A percentile compares a stretch with the other conserved stretches of the same genome.
Evolutionary conservation across 2,113 vertebrate genomes (phyloP).

Genomic region (Poicephalus gulielmi): DNA sequence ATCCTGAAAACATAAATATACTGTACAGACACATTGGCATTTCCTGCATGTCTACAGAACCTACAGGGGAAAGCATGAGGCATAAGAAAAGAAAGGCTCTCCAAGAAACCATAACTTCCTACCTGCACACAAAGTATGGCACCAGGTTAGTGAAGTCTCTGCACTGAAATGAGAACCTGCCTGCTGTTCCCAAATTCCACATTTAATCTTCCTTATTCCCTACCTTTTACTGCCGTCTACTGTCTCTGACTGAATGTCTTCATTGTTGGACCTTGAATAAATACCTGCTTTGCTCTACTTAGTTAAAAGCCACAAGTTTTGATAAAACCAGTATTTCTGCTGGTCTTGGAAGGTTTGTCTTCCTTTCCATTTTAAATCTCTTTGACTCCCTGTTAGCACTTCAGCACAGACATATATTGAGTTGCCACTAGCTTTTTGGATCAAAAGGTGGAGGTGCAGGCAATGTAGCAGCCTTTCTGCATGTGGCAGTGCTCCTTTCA

Average conservation of each 20-base stretch:
- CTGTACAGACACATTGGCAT: accelerated
- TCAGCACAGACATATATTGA: neutral
- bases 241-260: neutral
- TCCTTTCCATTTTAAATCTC: neutral
- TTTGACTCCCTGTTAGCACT: neutral
- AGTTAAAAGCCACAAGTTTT: neutral
- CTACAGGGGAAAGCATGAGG: neutral
- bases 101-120: neutral
- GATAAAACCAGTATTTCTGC: neutral
- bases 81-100: neutral
- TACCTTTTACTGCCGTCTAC: conserved; percentile 2
- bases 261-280: accelerated
- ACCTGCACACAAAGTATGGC: neutral
- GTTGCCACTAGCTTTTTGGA: neutral
- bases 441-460: neutral
- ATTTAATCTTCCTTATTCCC: neutral
- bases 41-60: neutral
- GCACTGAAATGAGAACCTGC: neutral
- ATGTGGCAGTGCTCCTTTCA: accelerated
- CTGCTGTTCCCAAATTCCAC: neutral
- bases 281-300: neutral
- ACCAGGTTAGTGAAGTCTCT: neutral
- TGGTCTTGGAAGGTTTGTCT: neutral
- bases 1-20: accelerated
- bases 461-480: neutral